Conservation (phyloP, 2,888 invertebrate genomes). For the Perizoma flavofasciatum region DNA sequence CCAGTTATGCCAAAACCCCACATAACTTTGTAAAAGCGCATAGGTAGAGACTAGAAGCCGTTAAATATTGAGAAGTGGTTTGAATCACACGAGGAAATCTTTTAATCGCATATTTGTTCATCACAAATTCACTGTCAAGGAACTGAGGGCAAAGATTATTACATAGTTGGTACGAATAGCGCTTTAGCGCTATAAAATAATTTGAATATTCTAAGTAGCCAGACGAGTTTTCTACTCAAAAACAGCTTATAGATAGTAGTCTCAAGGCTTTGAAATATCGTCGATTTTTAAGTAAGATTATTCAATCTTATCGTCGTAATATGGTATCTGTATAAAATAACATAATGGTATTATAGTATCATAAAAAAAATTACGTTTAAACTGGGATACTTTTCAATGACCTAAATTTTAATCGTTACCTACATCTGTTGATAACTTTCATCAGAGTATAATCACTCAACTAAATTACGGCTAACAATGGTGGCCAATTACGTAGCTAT, state of each 20-base stretch:
- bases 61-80: background rate
- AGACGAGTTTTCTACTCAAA: conserved; percentile 22
- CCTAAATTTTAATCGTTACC: conserved; percentile 10
- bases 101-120: conserved; percentile 10
- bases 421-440: conserved; percentile 12
- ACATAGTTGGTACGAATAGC: background rate
- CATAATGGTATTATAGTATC: background rate
- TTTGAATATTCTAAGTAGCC: conserved; percentile 24
- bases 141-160: conserved; percentile 17
- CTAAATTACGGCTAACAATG: conserved; percentile 7
- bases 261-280: conserved; percentile 25
- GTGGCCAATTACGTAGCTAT: background rate
- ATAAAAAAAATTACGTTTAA: too few species aligned
- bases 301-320: conserved; percentile 25
- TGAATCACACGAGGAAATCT: conserved; percentile 1
- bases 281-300: conserved; percentile 16
- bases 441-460: conserved; percentile 5
- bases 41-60: background rate
- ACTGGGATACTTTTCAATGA: conserved; percentile 6
- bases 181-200: conserved; percentile 12
- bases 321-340: background rate
- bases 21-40: conserved; percentile 7
- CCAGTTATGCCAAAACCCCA: conserved; percentile 20
- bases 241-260: conserved; percentile 19
- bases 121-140: conserved; percentile 36